Conservation (phyloP, 2,113 vertebrate species). For the Heptranchias perlo region DNA sequence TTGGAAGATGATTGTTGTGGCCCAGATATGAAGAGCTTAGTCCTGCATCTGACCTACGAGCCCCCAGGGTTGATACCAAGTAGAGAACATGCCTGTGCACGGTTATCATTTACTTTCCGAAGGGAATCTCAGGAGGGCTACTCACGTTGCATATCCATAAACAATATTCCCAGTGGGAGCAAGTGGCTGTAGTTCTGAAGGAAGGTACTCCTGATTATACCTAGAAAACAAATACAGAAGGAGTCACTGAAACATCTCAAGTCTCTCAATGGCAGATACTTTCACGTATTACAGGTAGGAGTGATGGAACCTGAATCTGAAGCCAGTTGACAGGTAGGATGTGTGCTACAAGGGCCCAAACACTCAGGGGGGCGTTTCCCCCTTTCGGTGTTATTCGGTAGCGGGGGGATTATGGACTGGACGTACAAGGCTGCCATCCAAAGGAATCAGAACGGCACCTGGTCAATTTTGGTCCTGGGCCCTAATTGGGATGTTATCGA, state of each 20-base stretch:
- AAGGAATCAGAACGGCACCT: not conserved
- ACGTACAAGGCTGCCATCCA: not conserved
- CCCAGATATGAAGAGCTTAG: not conserved
- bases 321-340: not conserved
- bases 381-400: not conserved
- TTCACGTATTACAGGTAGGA: not conserved
- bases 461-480: not conserved
- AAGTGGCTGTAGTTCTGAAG: constrained; percentile 65
- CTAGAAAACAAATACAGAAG: constrained; percentile 47
- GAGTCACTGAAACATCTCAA: no score
- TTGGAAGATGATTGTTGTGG: not conserved
- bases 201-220: constrained; percentile 63
- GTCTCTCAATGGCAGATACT: not conserved
- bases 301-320: not conserved
- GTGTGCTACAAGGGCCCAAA: not conserved
- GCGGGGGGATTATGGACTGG: not conserved
- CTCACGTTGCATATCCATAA: constrained; percentile 81
- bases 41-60: not conserved
- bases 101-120: not conserved
- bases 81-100: not conserved
- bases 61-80: not conserved
- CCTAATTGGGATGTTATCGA: not conserved
- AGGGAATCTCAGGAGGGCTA: constrained; percentile 37
- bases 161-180: constrained; percentile 73
- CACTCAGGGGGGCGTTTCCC: no score